Base-by-base conservation (phyloP, 2,797 vertebrate genomes). In the Propithecus perrieri region DNA sequence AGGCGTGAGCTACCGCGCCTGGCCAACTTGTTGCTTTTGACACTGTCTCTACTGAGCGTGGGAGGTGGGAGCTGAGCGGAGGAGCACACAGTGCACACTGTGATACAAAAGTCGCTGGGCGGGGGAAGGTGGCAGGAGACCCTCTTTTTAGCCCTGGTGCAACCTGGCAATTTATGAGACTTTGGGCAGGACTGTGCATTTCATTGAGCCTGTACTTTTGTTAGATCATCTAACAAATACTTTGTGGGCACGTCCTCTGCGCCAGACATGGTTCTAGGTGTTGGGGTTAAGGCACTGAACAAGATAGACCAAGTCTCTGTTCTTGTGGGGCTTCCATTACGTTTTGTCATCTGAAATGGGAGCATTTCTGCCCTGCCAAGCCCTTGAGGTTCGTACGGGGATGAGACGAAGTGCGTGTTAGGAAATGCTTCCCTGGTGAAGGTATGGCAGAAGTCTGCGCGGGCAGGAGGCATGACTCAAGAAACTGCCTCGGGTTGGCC, bases 391-490 rank as follows among this genome's bases (percentile, higher is more conserved):
- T 93, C 72, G 55, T 80, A 9, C 1, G 20, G 11, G 20, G 38
- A 22, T 74, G n/a, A 17, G 72, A 30, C 78, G 24, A 83, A 76
- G 43, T 88, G 81, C 35, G 4, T 50, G 78, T 78, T 53, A 18
- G 71, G 87, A 97, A 87, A 67, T 7, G 12, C 71, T 93, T 95
- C 76, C 46, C 72, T 38, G 65, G 38, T 33, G 75, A 67, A 71
- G 30, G 59, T 5, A 22, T 33, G 50, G 59, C 33, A 84, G 89
- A 86, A 41, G 83, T 95, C 69, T 80, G n/a, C 76, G 78, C 88
- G 92, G 87, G 91, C 61, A 79, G 61, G 65, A 93, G 76, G 81
- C 48, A 26, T 89, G 93, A 89, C 61, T 97, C 88, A 86, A 78
- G 89, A 48, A 15, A 46, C 65, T 53, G 38, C 33, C 14, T 3